These are phyloP conservation scores for Mesorhabditis belari DNA, from an alignment of 2,888 invertebrate genomes.

Conservation along the genomic window DNA sequence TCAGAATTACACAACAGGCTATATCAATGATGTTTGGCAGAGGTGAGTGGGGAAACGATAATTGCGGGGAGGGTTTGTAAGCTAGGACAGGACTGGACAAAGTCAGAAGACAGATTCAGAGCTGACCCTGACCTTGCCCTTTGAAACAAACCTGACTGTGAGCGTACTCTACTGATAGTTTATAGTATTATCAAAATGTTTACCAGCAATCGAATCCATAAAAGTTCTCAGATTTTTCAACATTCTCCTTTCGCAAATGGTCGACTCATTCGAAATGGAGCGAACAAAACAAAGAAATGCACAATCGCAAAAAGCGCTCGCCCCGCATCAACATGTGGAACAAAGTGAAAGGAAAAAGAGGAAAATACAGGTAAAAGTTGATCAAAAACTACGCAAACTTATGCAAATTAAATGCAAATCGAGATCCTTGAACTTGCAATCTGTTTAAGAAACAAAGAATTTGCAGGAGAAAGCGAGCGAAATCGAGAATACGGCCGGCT, in stretches of 20 bases:
- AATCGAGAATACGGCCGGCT: constrained; percentile 36
- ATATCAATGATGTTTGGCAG: constrained; percentile 44
- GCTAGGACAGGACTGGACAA: no score
- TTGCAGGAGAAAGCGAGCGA: constrained; percentile 47
- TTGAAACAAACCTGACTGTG: no score
- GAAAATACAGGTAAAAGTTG: constrained; percentile 22
- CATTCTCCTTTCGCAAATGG: constrained; percentile 39
- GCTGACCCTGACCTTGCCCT: background rate
- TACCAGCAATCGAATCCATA: no score
- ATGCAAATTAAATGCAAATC: no score
- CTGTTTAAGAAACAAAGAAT: background rate
- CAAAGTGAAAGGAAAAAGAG: constrained; percentile 40
- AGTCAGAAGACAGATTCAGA: no score
- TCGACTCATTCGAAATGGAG: constrained; percentile 50
- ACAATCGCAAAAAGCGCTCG: constrained; percentile 45
- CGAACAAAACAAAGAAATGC: constrained; percentile 41
- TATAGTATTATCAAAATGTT: no score
- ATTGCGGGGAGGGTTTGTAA: no score
- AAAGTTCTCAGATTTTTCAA: constrained; percentile 30
- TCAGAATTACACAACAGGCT: constrained; percentile 36
- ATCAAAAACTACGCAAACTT: no score
- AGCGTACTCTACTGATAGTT: no score
- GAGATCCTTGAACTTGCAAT: no score
- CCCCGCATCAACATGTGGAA: constrained; percentile 50
- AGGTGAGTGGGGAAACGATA: constrained; percentile 16